Conservation (phyloP, 2,113 vertebrate species). For the Stomatorhinus ivindoensis region DNA sequence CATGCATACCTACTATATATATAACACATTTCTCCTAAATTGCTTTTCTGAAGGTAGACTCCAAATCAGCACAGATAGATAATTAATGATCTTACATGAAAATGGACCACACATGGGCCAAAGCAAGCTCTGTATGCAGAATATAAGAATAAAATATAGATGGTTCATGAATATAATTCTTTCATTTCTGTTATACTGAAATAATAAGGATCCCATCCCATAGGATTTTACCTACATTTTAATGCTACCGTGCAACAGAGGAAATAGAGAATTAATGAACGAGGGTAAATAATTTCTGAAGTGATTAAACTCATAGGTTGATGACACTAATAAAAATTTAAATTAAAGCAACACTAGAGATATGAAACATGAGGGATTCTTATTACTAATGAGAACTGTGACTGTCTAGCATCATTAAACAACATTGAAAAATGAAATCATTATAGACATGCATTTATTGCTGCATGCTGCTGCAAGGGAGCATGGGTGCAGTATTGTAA, state of each 20-base stretch:
- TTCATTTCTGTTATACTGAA: not conserved
- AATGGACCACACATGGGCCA: not conserved
- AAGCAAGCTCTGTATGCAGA: not conserved
- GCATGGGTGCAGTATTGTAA: not conserved
- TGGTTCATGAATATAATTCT: not conserved
- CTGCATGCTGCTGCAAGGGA: not conserved
- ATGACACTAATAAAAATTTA: not conserved
- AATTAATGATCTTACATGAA: not conserved
- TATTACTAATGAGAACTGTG: not conserved
- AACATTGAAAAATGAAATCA: not conserved
- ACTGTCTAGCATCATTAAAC: not conserved
- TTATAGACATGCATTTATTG: not conserved
- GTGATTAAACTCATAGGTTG: not conserved
- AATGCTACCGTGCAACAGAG: not conserved
- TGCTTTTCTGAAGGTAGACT: not conserved
- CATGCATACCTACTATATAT: not conserved
- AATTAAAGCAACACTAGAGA: not conserved
- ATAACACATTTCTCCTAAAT: not conserved
- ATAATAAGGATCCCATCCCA: not conserved
- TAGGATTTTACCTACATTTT: not conserved
- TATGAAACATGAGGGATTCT: not conserved
- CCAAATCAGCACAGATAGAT: not conserved
- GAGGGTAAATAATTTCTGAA: not conserved
- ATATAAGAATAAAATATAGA: not conserved
- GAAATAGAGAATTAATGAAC: not conserved